Evolutionary conservation across 2,888 invertebrate genomes (phyloP).

Genomic region (Tipula unca): DNA sequence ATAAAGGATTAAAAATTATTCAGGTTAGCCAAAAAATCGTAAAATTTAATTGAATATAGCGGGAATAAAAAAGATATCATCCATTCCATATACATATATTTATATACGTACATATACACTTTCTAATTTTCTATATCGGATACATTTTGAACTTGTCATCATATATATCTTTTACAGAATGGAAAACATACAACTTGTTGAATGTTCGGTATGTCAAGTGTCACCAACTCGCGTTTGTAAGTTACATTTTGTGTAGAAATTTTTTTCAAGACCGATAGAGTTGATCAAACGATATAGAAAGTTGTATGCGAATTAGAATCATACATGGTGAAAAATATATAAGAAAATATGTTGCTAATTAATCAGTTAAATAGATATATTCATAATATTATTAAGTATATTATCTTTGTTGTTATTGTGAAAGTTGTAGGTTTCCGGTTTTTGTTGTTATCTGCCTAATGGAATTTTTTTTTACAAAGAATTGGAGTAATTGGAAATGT

Average conservation of each 20-base stretch:
- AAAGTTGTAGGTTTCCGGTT: background rate
- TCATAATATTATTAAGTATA: background rate
- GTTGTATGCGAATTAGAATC: background rate
- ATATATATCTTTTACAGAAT: background rate
- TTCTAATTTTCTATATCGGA: background rate
- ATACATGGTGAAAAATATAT: background rate
- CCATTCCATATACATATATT: background rate
- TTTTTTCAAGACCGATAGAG: background rate
- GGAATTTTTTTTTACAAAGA: background rate
- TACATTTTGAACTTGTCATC: background rate
- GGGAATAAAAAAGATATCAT: background rate
- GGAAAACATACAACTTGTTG: background rate
- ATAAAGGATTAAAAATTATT: constrained; percentile 89
- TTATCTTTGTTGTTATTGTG: background rate
- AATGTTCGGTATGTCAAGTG: background rate
- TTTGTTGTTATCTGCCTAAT: background rate
- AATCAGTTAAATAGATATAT: background rate
- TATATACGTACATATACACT: too few relatives aligned
- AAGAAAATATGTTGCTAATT: background rate
- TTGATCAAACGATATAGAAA: background rate
- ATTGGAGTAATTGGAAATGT: background rate
- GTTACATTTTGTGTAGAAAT: background rate
- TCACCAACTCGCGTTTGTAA: background rate
- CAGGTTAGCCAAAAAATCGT: constrained; percentile 49
- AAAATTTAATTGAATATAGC: background rate